phyloP scores from a whole-genome alignment of 2,113 vertebrate genomes.

The Mustelus asterias region DNA sequence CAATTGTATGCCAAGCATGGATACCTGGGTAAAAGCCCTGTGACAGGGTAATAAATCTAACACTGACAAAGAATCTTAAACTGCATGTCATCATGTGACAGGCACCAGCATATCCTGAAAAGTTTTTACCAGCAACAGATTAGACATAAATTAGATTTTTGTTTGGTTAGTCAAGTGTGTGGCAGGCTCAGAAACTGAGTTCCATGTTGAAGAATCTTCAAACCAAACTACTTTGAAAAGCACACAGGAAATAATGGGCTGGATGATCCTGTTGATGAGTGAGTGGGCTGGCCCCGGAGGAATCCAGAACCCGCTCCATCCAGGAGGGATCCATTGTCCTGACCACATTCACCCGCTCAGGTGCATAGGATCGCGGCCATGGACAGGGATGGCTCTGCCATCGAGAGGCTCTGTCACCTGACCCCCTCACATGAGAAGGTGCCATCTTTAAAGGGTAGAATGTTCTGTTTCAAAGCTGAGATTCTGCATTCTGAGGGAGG shows the following conservation, averaged over 20 bases:
- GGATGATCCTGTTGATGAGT: background rate
- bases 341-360: no score
- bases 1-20: background rate
- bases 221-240: no score
- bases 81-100: background rate
- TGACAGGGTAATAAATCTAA: constrained; percentile 1
- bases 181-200: background rate
- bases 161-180: background rate
- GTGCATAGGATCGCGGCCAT: no score
- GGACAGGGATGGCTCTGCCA: no score
- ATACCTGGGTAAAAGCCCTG: background rate
- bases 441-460: no score
- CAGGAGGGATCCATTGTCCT: no score
- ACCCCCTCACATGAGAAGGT: no score
- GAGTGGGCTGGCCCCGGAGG: no score
- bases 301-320: no score
- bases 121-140: background rate
- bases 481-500: no score
- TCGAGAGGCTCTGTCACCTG: no score
- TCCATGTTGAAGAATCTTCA: background rate
- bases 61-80: background rate
- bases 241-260: background rate
- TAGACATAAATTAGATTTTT: background rate
- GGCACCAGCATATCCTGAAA: background rate
- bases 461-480: no score